These are phyloP conservation scores for Catharus bicknelli DNA, from an alignment of 2,113 vertebrate genomes.

Conservation along the genomic window DNA sequence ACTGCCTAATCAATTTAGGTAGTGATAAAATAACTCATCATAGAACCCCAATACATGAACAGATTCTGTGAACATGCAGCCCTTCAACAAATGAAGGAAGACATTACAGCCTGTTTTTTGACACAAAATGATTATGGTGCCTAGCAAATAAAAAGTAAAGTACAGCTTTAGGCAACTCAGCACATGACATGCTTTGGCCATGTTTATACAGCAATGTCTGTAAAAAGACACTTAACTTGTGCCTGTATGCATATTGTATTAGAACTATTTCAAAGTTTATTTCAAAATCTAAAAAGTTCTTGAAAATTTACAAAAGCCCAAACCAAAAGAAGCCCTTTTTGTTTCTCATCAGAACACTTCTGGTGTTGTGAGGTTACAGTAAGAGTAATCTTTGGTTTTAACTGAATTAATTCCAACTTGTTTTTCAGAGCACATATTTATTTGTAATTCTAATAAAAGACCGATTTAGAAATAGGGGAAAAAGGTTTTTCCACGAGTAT, in stretches of 20 bases:
- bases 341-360: background rate
- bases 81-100: constrained; percentile 37
- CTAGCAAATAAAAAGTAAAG: constrained; percentile 37
- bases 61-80: background rate
- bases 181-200: constrained; percentile 37
- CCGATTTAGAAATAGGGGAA: background rate
- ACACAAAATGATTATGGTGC: constrained; percentile 47
- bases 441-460: constrained; percentile 8
- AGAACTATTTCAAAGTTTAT: background rate
- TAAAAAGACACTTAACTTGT: background rate
- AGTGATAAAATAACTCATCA: background rate
- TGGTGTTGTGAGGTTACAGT: background rate
- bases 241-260: background rate
- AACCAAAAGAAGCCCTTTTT: constrained; percentile 23
- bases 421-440: constrained; percentile 3
- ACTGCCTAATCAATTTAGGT: background rate
- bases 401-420: background rate
- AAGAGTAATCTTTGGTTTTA: constrained; percentile 50
- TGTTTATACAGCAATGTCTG: constrained; percentile 16
- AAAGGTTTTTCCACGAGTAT: background rate
- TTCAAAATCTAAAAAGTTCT: constrained; percentile 10
- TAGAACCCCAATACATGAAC: background rate
- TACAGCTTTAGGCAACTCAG: constrained; percentile 25
- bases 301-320: constrained; percentile 26
- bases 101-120: background rate